These are phyloP conservation scores for Tupiocoris notatus DNA, from an alignment of 2,888 invertebrate genomes.

Conservation along the genomic window DNA sequence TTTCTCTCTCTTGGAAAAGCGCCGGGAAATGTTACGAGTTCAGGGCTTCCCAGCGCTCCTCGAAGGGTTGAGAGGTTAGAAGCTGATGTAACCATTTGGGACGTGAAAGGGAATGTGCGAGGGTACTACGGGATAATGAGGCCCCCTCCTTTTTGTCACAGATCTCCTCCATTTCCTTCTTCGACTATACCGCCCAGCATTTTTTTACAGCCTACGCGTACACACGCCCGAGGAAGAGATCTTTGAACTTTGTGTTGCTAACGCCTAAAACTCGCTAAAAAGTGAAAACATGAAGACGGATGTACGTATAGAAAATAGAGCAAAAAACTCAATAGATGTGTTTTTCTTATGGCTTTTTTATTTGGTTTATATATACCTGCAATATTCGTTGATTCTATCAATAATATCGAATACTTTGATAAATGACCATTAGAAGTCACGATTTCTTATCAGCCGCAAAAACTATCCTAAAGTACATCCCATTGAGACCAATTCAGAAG, in stretches of 20 bases:
- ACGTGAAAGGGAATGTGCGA: neutral
- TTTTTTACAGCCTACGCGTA: conserved; percentile 9
- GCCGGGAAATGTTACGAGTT: neutral
- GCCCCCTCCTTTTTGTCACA: conserved; percentile 11
- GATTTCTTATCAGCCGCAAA: too few species aligned
- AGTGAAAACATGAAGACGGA: too few species aligned
- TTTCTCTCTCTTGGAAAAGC: neutral
- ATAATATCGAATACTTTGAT: too few species aligned
- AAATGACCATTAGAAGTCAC: too few species aligned
- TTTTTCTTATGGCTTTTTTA: too few species aligned
- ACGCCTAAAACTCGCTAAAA: neutral
- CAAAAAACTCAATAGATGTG: too few species aligned
- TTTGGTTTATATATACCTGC: too few species aligned
- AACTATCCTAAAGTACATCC: too few species aligned
- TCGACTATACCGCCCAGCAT: neutral
- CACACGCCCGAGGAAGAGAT: neutral
- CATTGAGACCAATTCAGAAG: too few species aligned
- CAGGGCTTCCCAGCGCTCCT: neutral
- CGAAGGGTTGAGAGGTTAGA: neutral
- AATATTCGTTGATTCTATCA: too few species aligned
- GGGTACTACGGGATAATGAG: conserved; percentile 21
- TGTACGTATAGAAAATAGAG: too few species aligned
- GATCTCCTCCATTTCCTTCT: neutral
- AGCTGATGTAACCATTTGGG: neutral
- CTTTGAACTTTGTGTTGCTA: neutral